phyloP scores from a whole-genome alignment of 2,797 vertebrate species.

The Iguana delicatissima region DNA sequence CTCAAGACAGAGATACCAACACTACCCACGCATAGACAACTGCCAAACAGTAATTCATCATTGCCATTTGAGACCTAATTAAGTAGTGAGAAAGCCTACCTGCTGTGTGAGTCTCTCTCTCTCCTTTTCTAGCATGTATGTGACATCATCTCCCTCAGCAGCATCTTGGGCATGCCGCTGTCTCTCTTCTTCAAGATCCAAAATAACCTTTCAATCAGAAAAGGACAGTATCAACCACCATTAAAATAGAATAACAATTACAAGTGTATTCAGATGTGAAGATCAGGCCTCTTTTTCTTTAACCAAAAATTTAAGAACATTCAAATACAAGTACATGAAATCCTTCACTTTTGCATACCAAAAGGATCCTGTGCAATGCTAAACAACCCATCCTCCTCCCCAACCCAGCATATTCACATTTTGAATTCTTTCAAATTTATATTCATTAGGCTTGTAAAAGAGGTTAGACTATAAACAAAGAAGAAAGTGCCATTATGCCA shows the following conservation, averaged over 20 bases:
- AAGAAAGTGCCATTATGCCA: background rate
- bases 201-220: conserved; percentile 87
- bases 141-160: conserved; percentile 91
- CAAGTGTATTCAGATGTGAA: background rate
- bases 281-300: background rate
- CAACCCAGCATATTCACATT: background rate
- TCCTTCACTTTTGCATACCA: background rate
- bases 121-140: conserved; percentile 93
- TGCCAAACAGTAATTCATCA: conserved; percentile 7
- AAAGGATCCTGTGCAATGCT: background rate
- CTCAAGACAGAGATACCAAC: conserved; percentile 3
- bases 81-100: conserved; percentile 76
- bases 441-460: background rate
- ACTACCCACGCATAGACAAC: background rate
- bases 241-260: background rate
- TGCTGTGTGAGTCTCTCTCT: conserved; percentile 93
- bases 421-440: background rate
- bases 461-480: background rate
- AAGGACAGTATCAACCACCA: background rate
- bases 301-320: background rate
- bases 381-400: background rate
- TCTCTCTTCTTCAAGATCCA: conserved; percentile 94
- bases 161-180: conserved; percentile 88
- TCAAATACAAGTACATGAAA: background rate
- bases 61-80: background rate